These are phyloP conservation scores for Merodon equestris DNA, from an alignment of 2,888 invertebrate genomes.

Conservation along the genomic window DNA sequence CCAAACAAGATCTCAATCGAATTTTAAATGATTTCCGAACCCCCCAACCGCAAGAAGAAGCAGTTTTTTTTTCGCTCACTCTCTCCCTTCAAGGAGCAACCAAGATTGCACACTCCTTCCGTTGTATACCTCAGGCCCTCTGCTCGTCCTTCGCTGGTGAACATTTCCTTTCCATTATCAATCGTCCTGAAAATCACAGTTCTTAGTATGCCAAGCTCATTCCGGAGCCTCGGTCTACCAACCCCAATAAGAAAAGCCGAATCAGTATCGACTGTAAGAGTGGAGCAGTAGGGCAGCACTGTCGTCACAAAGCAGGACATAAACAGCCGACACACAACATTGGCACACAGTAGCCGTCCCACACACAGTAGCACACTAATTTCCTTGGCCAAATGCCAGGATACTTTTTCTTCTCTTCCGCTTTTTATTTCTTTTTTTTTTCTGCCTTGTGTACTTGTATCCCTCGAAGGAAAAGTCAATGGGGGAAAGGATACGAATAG, in stretches of 20 bases:
- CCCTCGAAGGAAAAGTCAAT: slow-evolving; percentile 16
- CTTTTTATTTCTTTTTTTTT: background rate
- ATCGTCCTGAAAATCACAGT: slow-evolving; percentile 29
- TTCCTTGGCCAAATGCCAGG: slow-evolving; percentile 42
- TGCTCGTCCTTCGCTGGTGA: background rate
- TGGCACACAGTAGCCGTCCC: slow-evolving; percentile 26
- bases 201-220: slow-evolving; percentile 40
- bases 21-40: slow-evolving; percentile 44
- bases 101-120: slow-evolving; percentile 36
- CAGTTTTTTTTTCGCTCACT: background rate
- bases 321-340: slow-evolving; percentile 21
- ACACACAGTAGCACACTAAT: slow-evolving; percentile 30
- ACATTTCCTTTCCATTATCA: slow-evolving; percentile 41
- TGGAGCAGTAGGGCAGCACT: background rate
- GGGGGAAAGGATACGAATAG: slow-evolving; percentile 32
- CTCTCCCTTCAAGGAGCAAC: slow-evolving; percentile 12
- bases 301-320: background rate
- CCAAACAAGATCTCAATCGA: slow-evolving; percentile 30
- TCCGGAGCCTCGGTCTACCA: slow-evolving; percentile 8
- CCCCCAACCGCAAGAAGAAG: background rate
- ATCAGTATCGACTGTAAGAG: too few species aligned
- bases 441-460: background rate
- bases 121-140: background rate
- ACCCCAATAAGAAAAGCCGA: background rate
- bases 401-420: background rate